Percentiles rank a stretch among this genome's conserved stretches.
phyloP scores from a whole-genome alignment of 2,113 vertebrate species.

The Varanus komodoensis region DNA sequence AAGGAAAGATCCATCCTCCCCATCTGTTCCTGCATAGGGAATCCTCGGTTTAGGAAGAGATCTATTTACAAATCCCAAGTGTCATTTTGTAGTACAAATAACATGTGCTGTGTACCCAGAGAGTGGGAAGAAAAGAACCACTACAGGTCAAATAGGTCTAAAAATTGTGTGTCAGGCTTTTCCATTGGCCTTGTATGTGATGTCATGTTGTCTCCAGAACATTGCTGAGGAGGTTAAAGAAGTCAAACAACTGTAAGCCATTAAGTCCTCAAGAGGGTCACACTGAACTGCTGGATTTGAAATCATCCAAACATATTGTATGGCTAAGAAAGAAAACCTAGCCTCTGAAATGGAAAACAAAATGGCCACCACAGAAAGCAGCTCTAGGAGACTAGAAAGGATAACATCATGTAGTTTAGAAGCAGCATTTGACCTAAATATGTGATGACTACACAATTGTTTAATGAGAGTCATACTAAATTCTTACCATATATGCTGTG shows the following conservation, averaged over 20 bases:
- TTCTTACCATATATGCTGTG: background rate
- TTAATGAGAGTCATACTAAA: background rate
- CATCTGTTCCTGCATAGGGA: background rate
- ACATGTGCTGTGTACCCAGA: background rate
- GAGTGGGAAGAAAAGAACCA: background rate
- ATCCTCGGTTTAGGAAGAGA: background rate
- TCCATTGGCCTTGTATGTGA: slow-evolving; percentile 7
- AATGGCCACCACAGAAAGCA: slow-evolving; percentile 3
- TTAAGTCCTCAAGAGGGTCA: slow-evolving; percentile 15
- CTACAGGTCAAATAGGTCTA: background rate
- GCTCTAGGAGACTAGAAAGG: background rate
- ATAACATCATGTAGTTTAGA: background rate
- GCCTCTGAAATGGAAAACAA: slow-evolving; percentile 2
- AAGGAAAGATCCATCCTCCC: background rate
- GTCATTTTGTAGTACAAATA: background rate
- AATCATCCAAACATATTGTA: background rate
- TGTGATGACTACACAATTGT: background rate
- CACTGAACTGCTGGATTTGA: slow-evolving; percentile 20
- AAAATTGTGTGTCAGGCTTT: background rate
- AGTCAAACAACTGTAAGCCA: slow-evolving; percentile 22
- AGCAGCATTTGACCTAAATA: background rate
- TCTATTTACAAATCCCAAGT: background rate
- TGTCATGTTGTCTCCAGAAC: background rate
- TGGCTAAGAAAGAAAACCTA: background rate
- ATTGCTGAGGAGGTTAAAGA: slow-evolving; percentile 7